These are phyloP conservation scores for Notarius quadriscutis DNA, from an alignment of 2,113 vertebrate species.

Conservation along the genomic window DNA sequence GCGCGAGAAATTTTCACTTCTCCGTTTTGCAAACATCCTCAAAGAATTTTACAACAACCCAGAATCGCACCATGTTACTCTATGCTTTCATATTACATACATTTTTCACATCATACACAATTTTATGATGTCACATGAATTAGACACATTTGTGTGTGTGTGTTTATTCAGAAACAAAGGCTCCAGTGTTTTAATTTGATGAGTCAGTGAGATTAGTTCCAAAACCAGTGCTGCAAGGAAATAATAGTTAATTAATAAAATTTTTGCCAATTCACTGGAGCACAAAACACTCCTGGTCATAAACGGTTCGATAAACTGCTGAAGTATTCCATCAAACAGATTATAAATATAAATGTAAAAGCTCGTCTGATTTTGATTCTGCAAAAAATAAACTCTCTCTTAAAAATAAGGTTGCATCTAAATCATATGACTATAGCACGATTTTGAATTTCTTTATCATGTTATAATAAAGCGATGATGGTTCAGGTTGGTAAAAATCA, in stretches of 20 bases:
- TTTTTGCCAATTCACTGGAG: background rate
- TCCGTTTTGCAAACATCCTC: background rate
- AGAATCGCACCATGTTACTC: background rate
- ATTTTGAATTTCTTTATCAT: background rate
- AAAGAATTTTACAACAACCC: background rate
- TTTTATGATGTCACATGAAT: background rate
- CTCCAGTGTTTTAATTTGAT: background rate
- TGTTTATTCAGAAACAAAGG: background rate
- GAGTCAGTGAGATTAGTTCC: background rate
- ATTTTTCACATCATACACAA: background rate
- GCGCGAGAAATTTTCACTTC: constrained; percentile 16
- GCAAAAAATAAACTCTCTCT: too few relatives aligned
- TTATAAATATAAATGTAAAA: background rate
- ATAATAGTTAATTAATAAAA: background rate
- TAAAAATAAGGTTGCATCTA: background rate
- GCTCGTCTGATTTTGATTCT: too few relatives aligned
- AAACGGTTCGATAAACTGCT: background rate
- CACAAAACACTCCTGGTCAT: background rate
- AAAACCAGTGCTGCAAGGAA: background rate
- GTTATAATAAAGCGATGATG: background rate
- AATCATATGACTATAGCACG: too few relatives aligned
- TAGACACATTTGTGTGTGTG: background rate
- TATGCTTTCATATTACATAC: background rate
- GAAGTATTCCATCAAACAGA: background rate
- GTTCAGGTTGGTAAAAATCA: background rate